A percentile compares a stretch with the other conserved stretches of the same genome.
Evolutionary conservation across 2,113 vertebrate genomes (phyloP).

Genomic region (Nannospalax galili): DNA sequence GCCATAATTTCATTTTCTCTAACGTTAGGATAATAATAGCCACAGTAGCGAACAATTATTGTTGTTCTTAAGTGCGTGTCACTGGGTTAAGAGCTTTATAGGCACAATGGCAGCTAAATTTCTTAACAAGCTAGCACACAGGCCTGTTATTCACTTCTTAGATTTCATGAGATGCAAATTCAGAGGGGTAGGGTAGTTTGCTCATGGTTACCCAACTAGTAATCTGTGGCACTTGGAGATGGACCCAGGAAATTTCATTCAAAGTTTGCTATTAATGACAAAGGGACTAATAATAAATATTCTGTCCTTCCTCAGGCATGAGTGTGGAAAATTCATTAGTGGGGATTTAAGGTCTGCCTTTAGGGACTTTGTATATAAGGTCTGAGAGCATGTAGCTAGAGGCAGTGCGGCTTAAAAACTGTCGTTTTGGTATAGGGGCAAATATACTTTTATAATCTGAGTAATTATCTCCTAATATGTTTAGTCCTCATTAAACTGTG

Average conservation of each 20-base stretch:
- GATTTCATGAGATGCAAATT: neutral
- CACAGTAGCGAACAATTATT: neutral
- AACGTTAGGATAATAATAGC: neutral
- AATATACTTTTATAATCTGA: slow-evolving; percentile 61
- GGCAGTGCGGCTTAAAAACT: slow-evolving; percentile 8
- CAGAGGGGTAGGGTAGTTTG: neutral
- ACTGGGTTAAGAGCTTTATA: neutral
- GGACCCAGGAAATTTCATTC: neutral
- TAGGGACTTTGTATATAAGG: neutral
- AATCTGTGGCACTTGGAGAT: neutral
- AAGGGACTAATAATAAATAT: neutral
- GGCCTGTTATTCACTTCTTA: neutral
- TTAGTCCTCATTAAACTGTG: slow-evolving; percentile 27
- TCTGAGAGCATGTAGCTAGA: neutral
- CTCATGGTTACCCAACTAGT: neutral
- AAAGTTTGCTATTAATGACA: neutral
- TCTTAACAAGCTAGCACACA: neutral
- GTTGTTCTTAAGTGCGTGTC: slow-evolving; percentile 21
- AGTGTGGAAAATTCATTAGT: neutral
- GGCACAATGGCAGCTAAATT: neutral
- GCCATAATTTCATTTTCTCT: slow-evolving; percentile 10
- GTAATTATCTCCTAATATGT: slow-evolving; percentile 29
- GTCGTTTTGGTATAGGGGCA: neutral
- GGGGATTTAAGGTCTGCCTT: slow-evolving; percentile 26
- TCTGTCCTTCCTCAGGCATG: neutral